Evolutionary conservation across 2,797 vertebrate species (phyloP), one percentile per base, ranked within the genome.

Genomic region (Enteromius viviparus): DNA sequence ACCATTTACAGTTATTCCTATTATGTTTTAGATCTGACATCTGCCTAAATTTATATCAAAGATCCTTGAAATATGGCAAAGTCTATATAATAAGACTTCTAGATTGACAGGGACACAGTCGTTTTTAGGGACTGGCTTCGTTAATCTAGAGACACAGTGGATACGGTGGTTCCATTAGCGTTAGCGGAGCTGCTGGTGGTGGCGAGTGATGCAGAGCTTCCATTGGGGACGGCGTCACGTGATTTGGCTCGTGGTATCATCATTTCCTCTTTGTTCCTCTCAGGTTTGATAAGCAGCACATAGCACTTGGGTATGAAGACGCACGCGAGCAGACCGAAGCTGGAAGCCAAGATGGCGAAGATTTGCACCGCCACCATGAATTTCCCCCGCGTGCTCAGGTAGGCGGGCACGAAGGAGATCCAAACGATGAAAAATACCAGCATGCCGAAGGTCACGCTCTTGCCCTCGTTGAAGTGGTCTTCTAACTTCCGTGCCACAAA

Each of bases 311-410:
- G 94, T 81, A 96, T 91, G 89, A 97, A 97, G 87, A 96, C 89
- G 87, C 95, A 97, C 19, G 92, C 92, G 15, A 97, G 91, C 83
- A 97, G 91, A 55, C 96, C 96, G 2, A 96, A 96, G 90, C 95
- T 97, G 78, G 95, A 97, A 0, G 96, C 96, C 89, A 97, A 84
- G 84, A 97, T 96, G 58, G 96, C 96, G 82, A 97, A 97, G 82
- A 97, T 96, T 90, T 98, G 96, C 68, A 96, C 95, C 0, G 96
- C 96, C 19, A 97, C 96, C 93, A 96, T 96, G 91, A 96, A 97
- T 89, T 96, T 97, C 40, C 96, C 96, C 3, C 95, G 94, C 0
- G 96, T 97, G 93, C 95, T 97, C 86, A 97, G 91, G 87, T 96
- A 97, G 21, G 95, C 96, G 0, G 96, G 96, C 37, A 97, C 94